These are phyloP conservation scores for Mus spicilegus DNA, from an alignment of 2,113 vertebrate genomes.

Conservation along the genomic window DNA sequence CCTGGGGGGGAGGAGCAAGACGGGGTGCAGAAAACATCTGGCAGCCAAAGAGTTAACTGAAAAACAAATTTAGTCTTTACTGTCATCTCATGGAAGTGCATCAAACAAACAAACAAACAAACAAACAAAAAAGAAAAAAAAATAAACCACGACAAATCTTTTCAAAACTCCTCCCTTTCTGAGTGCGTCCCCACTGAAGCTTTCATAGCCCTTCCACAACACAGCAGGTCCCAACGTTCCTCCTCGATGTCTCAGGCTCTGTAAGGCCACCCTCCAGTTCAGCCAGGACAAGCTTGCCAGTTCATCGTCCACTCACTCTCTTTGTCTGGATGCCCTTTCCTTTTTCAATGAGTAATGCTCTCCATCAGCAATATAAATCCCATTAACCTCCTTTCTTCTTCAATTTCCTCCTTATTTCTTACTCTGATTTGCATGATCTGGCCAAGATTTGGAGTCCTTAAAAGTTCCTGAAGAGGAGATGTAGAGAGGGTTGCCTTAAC, in stretches of 20 bases:
- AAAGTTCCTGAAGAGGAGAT: not conserved
- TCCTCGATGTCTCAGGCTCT: not conserved
- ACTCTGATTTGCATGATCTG: slow-evolving; percentile 15
- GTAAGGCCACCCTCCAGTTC: not conserved
- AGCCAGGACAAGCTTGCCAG: not conserved
- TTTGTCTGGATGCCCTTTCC: not conserved
- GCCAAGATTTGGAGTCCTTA: not conserved
- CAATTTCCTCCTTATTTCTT: slow-evolving; percentile 34
- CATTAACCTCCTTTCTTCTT: slow-evolving; percentile 36
- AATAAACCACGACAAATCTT: slow-evolving; percentile 53
- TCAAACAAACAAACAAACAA: too few relatives aligned
- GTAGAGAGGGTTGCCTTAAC: not conserved
- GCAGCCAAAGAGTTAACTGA: slow-evolving; percentile 65
- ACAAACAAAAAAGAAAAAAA: not conserved
- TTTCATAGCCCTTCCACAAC: not conserved
- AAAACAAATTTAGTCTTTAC: slow-evolving; percentile 68
- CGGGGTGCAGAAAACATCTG: slow-evolving; percentile 34
- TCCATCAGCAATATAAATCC: slow-evolving; percentile 22
- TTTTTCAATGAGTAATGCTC: slow-evolving; percentile 5
- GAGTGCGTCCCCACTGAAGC: rapidly evolving
- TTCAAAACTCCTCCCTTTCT: not conserved
- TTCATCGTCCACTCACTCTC: not conserved
- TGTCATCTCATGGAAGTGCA: slow-evolving; percentile 17
- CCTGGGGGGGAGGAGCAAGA: not conserved
- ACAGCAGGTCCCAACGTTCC: not conserved